Conservation (phyloP, 1,140 invertebrate genomes). For the Drosophila orena region DNA sequence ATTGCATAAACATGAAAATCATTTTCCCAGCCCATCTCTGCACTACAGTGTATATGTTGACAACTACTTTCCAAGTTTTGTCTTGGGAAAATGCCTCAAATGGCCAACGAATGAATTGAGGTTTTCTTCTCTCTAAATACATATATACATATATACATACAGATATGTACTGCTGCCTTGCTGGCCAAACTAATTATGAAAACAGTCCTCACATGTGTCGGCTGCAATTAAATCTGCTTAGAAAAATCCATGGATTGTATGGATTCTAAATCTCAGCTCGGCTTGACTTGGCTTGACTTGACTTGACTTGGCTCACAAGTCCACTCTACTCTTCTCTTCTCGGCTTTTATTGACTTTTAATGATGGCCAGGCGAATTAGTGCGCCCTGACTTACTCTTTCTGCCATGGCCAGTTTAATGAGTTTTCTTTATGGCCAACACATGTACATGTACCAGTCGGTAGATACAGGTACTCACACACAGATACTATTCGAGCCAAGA, state of each 20-base stretch:
- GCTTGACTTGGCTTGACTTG: constrained; percentile 3
- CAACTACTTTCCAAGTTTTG: constrained; percentile 46
- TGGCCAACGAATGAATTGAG: constrained; percentile 48
- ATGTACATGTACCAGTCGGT: background rate
- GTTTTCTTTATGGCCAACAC: constrained; percentile 77
- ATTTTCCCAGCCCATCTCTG: constrained; percentile 33
- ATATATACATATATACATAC: background rate
- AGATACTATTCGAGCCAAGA: constrained; percentile 26
- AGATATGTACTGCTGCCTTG: constrained; percentile 7
- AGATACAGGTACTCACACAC: constrained; percentile 28
- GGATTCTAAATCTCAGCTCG: constrained; percentile 34
- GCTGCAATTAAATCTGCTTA: constrained; percentile 37
- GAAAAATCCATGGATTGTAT: constrained; percentile 39
- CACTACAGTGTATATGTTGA: background rate
- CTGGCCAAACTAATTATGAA: constrained; percentile 73
- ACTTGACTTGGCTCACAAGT: background rate
- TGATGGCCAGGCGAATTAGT: constrained; percentile 71
- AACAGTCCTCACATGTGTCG: constrained; percentile 44
- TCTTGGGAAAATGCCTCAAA: constrained; percentile 59
- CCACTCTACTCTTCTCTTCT: background rate
- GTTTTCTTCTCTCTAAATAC: background rate
- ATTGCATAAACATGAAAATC: constrained; percentile 36
- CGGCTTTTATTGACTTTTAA: constrained; percentile 76
- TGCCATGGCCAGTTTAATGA: constrained; percentile 76
- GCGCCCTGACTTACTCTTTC: constrained; percentile 38